These are phyloP conservation scores for Amphibalanus amphitrite DNA, from an alignment of 1,140 invertebrate genomes.

Conservation along the genomic window DNA sequence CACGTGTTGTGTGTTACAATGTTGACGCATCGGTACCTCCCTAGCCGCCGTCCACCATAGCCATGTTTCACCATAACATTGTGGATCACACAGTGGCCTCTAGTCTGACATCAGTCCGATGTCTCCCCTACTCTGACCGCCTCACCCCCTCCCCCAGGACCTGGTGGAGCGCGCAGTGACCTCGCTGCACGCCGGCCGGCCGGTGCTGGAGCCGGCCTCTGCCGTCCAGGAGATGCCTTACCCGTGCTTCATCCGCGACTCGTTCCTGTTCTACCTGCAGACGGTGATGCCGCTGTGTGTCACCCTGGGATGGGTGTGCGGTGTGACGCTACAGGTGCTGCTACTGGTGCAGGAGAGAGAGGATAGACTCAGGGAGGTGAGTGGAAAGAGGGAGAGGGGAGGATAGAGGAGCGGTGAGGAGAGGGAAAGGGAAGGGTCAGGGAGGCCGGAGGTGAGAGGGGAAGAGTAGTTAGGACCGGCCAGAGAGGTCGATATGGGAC, in stretches of 20 bases:
- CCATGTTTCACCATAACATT: no score
- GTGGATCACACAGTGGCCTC: no score
- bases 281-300: constrained; percentile 32
- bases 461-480: no score
- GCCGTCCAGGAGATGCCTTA: constrained; percentile 34
- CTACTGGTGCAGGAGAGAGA: background rate
- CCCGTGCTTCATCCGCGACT: constrained; percentile 32
- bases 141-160: background rate
- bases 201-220: constrained; percentile 24
- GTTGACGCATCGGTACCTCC: no score
- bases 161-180: background rate
- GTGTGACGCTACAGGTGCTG: background rate
- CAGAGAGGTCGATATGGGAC: no score
- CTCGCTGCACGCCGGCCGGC: constrained; percentile 4
- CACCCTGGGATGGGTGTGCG: constrained; percentile 20
- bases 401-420: no score
- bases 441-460: no score
- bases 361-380: background rate
- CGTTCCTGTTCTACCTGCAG: constrained; percentile 36
- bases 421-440: no score
- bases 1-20: no score
- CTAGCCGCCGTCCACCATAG: no score
- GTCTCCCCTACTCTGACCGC: no score
- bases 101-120: no score
- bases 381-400: background rate